These are phyloP conservation scores for Procambarus virginalis DNA, from an alignment of 1,140 invertebrate species.

Conservation along the genomic window DNA sequence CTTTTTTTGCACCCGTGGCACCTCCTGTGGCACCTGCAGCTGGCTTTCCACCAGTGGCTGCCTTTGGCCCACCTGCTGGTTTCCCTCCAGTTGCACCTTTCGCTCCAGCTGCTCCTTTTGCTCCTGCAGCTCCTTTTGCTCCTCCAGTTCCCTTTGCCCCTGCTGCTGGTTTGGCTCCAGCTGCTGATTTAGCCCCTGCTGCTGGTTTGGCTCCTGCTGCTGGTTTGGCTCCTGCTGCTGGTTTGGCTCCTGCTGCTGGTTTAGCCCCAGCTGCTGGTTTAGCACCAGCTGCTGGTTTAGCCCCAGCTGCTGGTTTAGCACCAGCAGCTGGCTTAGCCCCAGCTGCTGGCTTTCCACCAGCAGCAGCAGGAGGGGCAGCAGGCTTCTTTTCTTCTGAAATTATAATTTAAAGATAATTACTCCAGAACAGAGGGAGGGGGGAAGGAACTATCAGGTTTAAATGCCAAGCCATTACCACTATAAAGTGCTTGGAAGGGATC, in stretches of 20 bases:
- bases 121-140: neutral
- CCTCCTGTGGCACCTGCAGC: neutral
- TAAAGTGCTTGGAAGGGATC: no score
- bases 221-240: neutral
- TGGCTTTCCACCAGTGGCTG: neutral
- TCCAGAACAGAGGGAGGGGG: no score
- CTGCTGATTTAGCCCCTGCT: neutral
- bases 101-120: neutral
- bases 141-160: neutral
- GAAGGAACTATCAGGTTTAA: no score
- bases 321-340: neutral
- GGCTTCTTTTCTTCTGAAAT: slow-evolving; percentile 36
- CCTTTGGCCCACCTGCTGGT: neutral
- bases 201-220: neutral
- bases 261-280: no score
- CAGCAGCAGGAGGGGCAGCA: neutral
- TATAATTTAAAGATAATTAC: neutral
- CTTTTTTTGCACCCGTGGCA: slow-evolving; percentile 10
- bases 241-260: neutral
- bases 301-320: neutral
- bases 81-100: neutral
- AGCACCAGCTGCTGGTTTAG: no score
- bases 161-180: slow-evolving; percentile 2
- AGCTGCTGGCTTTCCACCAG: slow-evolving; percentile 9
- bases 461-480: no score